Evolutionary conservation across 2,888 invertebrate species (phyloP).

Genomic region (Lasioglossum calceatum): DNA sequence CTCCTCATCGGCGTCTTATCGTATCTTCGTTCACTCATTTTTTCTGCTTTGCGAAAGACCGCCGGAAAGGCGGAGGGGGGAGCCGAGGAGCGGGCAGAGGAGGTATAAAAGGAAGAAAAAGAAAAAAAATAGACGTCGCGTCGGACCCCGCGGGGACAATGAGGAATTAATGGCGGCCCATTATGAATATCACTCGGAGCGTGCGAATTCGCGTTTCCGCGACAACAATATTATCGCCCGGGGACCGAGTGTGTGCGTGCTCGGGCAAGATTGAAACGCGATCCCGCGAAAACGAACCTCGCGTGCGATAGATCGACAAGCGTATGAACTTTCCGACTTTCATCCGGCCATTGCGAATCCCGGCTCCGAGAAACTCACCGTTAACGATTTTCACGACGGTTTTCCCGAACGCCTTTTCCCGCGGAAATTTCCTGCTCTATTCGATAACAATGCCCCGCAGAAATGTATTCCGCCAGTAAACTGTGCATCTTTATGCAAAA

Average conservation of each 20-base stretch:
- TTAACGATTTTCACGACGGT: slow-evolving; percentile 12
- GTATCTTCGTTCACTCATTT: neutral
- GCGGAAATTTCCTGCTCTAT: neutral
- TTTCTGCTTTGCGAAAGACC: neutral
- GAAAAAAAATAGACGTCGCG: slow-evolving; percentile 29
- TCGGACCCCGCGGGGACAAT: slow-evolving; percentile 74
- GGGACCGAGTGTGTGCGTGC: slow-evolving; percentile 49
- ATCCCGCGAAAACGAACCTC: slow-evolving; percentile 65
- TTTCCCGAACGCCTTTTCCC: neutral
- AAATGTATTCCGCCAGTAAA: neutral
- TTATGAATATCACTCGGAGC: slow-evolving; percentile 83
- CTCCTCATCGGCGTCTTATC: slow-evolving; percentile 37
- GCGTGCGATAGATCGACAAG: slow-evolving; percentile 60
- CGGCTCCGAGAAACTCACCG: slow-evolving; percentile 2
- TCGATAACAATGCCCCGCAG: neutral
- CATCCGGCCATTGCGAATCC: slow-evolving; percentile 47
- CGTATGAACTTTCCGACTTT: slow-evolving; percentile 66
- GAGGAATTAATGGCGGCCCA: slow-evolving; percentile 80
- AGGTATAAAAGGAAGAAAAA: neutral
- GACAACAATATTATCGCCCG: slow-evolving; percentile 72
- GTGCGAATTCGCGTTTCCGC: slow-evolving; percentile 82
- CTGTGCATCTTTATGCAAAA: neutral
- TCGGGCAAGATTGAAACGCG: slow-evolving; percentile 57
- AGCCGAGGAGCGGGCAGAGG: neutral
- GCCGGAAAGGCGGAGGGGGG: neutral